A percentile compares a stretch with the other conserved stretches of the same genome.
Evolutionary conservation across 2,113 vertebrate genomes (phyloP).

Genomic region (Scartelaos histophorus): DNA sequence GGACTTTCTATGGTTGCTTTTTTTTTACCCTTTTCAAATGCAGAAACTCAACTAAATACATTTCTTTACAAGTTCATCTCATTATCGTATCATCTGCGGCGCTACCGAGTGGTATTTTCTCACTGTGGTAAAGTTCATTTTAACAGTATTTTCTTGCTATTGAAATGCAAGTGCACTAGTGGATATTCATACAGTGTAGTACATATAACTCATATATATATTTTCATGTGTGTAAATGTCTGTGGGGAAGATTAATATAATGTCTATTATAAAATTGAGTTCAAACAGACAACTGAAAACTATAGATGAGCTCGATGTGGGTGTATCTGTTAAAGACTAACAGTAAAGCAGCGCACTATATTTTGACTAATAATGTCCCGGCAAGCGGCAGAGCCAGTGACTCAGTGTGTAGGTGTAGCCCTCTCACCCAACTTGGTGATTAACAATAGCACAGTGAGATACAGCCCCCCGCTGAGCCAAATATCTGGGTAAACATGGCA

Average conservation of each 20-base stretch:
- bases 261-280: slow-evolving; percentile 3
- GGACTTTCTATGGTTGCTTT: slow-evolving; percentile 1
- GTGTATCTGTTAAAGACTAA: slow-evolving; percentile 33
- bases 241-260: neutral
- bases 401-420: slow-evolving; percentile 62
- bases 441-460: slow-evolving; percentile 57
- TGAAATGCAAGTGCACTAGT: neutral
- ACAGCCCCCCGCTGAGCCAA: slow-evolving; percentile 56
- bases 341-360: slow-evolving; percentile 31
- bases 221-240: slow-evolving; percentile 10
- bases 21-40: neutral
- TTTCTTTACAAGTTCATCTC: slow-evolving; percentile 4
- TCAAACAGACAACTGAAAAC: slow-evolving; percentile 13
- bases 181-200: neutral
- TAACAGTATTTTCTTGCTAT: neutral
- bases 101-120: slow-evolving; percentile 1
- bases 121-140: neutral
- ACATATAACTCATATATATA: neutral
- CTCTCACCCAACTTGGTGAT: slow-evolving; percentile 62
- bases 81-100: slow-evolving; percentile 7
- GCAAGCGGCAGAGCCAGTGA: slow-evolving; percentile 53
- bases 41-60: slow-evolving; percentile 23
- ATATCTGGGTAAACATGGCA: slow-evolving; percentile 50
- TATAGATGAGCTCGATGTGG: slow-evolving; percentile 35
- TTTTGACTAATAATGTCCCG: slow-evolving; percentile 60